A percentile compares a stretch with the other conserved stretches of the same genome.
phyloP scores from a whole-genome alignment of 2,113 vertebrate species.

The Pardalotus punctatus region DNA sequence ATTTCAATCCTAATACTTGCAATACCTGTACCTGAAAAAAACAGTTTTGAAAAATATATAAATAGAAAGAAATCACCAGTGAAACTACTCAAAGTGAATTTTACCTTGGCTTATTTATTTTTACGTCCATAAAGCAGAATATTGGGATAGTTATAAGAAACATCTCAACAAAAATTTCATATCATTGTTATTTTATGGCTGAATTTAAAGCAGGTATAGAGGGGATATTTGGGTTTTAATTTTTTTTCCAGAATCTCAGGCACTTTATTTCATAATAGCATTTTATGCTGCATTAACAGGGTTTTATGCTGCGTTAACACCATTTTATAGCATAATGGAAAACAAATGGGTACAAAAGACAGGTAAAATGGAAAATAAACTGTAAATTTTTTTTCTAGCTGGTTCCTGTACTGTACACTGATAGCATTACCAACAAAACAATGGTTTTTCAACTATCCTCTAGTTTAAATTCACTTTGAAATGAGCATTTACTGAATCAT shows the following conservation, averaged over 20 bases:
- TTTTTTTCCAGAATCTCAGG: neutral
- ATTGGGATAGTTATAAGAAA: neutral
- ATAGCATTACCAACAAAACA: neutral
- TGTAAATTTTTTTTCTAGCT: neutral
- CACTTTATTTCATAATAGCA: neutral
- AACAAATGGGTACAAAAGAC: conserved; percentile 10
- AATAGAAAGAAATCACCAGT: neutral
- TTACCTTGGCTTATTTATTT: neutral
- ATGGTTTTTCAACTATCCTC: neutral
- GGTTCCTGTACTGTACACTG: neutral
- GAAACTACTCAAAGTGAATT: neutral
- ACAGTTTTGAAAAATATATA: neutral
- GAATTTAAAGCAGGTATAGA: neutral
- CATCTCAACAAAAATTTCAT: neutral
- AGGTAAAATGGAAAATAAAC: conserved; percentile 24
- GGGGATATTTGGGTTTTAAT: neutral
- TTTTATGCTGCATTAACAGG: conserved; percentile 32
- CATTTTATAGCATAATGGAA: conserved; percentile 10
- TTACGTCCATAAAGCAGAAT: neutral
- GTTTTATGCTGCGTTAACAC: neutral
- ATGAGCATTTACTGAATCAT: neutral
- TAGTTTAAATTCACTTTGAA: neutral
- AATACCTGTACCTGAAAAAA: neutral
- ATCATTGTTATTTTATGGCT: neutral
- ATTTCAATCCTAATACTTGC: neutral